Conservation (phyloP, 2,113 vertebrate species). For the Eurystomus gularis region DNA sequence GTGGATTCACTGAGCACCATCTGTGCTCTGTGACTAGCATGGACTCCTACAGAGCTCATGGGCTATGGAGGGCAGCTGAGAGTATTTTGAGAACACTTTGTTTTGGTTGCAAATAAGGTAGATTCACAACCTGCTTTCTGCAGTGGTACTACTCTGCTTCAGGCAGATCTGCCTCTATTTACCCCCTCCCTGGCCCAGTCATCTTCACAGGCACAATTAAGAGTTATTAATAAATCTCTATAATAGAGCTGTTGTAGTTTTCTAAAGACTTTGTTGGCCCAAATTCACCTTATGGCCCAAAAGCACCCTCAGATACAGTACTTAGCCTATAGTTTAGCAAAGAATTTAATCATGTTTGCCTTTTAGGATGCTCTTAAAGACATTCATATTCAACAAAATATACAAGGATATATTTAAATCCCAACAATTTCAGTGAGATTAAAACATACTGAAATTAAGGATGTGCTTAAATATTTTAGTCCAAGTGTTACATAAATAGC, state of each 20-base stretch:
- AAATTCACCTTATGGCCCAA: background rate
- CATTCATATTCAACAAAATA: background rate
- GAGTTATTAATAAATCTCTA: background rate
- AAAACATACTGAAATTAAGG: background rate
- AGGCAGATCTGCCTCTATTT: background rate
- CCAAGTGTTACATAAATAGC: background rate
- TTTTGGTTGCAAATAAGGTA: background rate
- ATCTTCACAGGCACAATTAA: background rate
- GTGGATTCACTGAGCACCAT: background rate
- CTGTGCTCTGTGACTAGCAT: rapidly evolving
- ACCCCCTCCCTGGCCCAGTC: background rate
- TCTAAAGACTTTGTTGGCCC: background rate
- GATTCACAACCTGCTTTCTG: background rate
- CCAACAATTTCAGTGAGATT: background rate
- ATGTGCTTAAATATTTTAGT: background rate
- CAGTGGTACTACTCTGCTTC: background rate
- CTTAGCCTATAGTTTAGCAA: background rate
- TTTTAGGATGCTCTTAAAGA: background rate
- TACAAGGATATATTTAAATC: background rate
- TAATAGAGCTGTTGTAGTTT: background rate
- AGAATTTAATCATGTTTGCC: background rate
- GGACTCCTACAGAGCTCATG: background rate
- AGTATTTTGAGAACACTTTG: background rate
- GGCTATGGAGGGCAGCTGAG: background rate
- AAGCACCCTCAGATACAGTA: background rate